Evolutionary conservation across 23 tunicate genomes (phyloP), one percentile per base, ranked within the genome.

Genomic region (Ascidia mentula): DNA sequence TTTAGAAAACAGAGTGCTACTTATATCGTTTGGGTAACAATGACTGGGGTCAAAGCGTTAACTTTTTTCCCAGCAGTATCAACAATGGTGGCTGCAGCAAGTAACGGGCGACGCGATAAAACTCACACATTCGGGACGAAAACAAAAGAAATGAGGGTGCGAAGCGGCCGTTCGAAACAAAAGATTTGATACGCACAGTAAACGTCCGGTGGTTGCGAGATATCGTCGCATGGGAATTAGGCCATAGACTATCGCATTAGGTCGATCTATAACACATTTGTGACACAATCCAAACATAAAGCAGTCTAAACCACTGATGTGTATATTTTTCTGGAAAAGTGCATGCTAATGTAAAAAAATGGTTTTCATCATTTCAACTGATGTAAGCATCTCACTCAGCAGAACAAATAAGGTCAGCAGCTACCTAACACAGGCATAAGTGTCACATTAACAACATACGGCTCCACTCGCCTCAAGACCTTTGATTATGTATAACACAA

Each of bases 151-250:
- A 36, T n/a, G n/a, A n/a, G n/a, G n/a, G n/a, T n/a, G n/a, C n/a
- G n/a, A n/a, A n/a, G n/a, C n/a, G n/a, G n/a, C 74, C 6, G 34
- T 18, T 6, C 32, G 74, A 5, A 71, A 71, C 34, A 71, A 71
- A 71, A 71, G 13, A 53, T 9, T 53, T 53, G 65, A 9, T 9
- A 53, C 65, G 65, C 65, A 53, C 65, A 53, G 13, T 53, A 9
- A 53, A 53, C 65, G 65, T 53, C 65, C 65, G 65, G 65, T 53
- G 65, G 13, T 53, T 53, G 65, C 65, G 13, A 53, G 65, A 53
- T 53, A 53, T 5, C 65, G 65, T 53, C 65, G 65, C 65, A 53
- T 53, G 65, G 7, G 65, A 53, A 53, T 53, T 53, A 53, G 65
- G 65, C 13, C 65, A 53, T 53, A 9, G 7, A 53, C 65, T 53